Conservation (phyloP, 2,113 vertebrate genomes). For the Nothocercus nigrocapillus region DNA sequence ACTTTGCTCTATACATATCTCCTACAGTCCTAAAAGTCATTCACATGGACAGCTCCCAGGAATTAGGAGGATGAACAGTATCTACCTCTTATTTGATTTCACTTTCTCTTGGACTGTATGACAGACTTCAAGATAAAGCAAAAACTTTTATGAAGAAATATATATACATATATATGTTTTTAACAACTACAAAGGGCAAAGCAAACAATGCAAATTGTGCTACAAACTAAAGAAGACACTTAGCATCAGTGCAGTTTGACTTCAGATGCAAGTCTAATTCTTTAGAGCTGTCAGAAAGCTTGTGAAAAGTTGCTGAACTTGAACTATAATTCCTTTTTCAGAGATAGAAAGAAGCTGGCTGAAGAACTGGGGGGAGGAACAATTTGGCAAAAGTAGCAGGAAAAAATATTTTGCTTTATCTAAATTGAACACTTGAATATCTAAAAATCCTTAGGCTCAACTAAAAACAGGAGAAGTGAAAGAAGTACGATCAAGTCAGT, state of each 20-base stretch:
- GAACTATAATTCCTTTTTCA: not conserved
- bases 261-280: not conserved
- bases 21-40: not conserved
- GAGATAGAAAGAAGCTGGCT: not conserved
- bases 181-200: not conserved
- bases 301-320: not conserved
- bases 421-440: not conserved
- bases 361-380: not conserved
- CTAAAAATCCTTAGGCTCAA: not conserved
- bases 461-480: conserved; percentile 13
- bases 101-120: conserved; percentile 18
- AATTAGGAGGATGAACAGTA: not conserved
- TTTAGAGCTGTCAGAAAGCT: not conserved
- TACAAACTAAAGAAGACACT: conserved; percentile 12
- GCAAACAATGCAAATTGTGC: not conserved
- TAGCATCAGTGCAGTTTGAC: not conserved
- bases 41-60: conserved; percentile 12
- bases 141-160: conserved; percentile 10
- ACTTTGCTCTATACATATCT: not conserved
- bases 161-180: not conserved
- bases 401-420: not conserved
- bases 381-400: not conserved
- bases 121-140: conserved; percentile 10
- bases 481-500: not conserved
- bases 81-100: conserved; percentile 59